These are phyloP conservation scores for Lepidocolaptes lacrymiger DNA, from an alignment of 2,797 vertebrate species.

Conservation along the genomic window DNA sequence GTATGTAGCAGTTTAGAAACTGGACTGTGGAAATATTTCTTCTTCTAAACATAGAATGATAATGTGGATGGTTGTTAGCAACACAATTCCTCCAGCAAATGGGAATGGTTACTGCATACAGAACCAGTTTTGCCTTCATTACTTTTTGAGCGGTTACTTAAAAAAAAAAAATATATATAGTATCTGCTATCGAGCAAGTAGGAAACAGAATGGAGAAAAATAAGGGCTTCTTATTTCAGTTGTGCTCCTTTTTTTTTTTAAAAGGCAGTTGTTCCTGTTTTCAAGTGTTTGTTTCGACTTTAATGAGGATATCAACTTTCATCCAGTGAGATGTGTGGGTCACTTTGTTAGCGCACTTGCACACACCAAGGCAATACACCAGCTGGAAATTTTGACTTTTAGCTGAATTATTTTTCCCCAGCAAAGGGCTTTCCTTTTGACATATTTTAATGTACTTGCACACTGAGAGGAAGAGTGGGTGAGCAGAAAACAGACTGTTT, in stretches of 20 bases:
- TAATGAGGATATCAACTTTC: constrained; percentile 85
- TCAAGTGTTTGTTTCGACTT: constrained; percentile 84
- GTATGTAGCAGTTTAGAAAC: constrained; percentile 23
- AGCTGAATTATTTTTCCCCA: constrained; percentile 81
- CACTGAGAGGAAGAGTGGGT: constrained; percentile 84
- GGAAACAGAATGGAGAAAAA: constrained; percentile 53
- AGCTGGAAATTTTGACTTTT: constrained; percentile 82
- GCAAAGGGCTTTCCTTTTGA: constrained; percentile 83
- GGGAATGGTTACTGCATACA: constrained; percentile 20
- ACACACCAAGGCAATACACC: constrained; percentile 72
- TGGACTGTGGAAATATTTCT: constrained; percentile 40
- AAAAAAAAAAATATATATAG: not conserved
- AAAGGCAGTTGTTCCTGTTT: constrained; percentile 76
- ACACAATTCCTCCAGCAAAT: constrained; percentile 26
- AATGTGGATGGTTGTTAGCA: constrained; percentile 33
- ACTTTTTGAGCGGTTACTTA: constrained; percentile 63
- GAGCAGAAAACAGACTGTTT: constrained; percentile 85
- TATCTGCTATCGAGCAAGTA: constrained; percentile 20
- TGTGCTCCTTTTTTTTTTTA: constrained; percentile 65
- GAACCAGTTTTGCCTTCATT: constrained; percentile 69
- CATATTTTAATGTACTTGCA: constrained; percentile 86
- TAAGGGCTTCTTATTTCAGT: constrained; percentile 33
- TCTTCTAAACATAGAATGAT: not conserved
- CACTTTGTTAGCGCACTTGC: constrained; percentile 77
- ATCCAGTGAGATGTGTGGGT: constrained; percentile 78